phyloP scores from a whole-genome alignment of 2,888 invertebrate genomes.

The Noctua janthe region DNA sequence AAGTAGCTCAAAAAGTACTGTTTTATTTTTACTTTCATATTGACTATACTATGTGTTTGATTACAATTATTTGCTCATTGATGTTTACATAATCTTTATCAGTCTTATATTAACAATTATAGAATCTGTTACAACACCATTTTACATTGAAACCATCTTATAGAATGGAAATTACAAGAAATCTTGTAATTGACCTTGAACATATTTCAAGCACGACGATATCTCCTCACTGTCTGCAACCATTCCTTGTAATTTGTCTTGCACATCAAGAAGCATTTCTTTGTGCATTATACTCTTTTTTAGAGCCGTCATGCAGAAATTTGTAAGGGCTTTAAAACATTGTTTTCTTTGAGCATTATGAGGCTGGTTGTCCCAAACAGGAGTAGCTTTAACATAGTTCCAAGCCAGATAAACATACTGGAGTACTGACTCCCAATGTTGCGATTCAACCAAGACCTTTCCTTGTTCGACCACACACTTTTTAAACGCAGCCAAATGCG shows the following conservation, averaged over 20 bases:
- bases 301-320: slow-evolving; percentile 91
- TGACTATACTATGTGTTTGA: background rate
- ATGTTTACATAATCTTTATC: slow-evolving; percentile 46
- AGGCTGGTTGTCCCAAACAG: slow-evolving; percentile 93
- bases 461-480: slow-evolving; percentile 92
- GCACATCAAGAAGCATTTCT: slow-evolving; percentile 80
- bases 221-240: slow-evolving; percentile 89
- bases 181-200: slow-evolving; percentile 76
- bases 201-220: slow-evolving; percentile 86
- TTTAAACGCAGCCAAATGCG: slow-evolving; percentile 93
- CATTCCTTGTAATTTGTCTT: slow-evolving; percentile 84
- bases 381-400: slow-evolving; percentile 93
- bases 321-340: slow-evolving; percentile 93
- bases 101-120: slow-evolving; percentile 66
- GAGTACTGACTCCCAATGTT: slow-evolving; percentile 93
- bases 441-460: slow-evolving; percentile 92
- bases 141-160: slow-evolving; percentile 3
- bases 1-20: background rate
- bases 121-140: slow-evolving; percentile 58
- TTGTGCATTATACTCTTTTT: slow-evolving; percentile 88
- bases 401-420: slow-evolving; percentile 94
- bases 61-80: slow-evolving; percentile 9
- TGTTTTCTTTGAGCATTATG: slow-evolving; percentile 92
- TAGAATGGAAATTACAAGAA: slow-evolving; percentile 48
- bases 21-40: background rate